Base-by-base conservation (phyloP, 2,797 vertebrate genomes). In the Cryptoprocta ferox region DNA sequence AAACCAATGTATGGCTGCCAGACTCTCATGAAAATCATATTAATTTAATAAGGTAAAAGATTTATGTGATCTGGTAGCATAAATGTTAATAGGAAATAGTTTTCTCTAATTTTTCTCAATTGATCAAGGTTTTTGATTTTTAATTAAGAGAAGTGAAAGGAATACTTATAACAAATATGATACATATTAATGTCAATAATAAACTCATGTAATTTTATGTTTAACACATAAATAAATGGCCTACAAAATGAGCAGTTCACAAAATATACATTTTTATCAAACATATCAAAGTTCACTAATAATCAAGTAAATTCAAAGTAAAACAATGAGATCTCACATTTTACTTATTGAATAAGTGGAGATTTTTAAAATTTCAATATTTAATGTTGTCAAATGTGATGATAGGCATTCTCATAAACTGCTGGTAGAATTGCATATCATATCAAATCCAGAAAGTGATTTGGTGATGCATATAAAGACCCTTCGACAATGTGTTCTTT, bases 121-220 rank as follows among this genome's bases (percentile, higher is more conserved):
- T 65, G 35, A 95, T n/a, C n/a, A 87, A 79, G 6, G 3, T 3
- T 79, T 88, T 92, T 71, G 3, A 70, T 73, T 79, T 78, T 71
- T 89, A 89, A 80, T 37, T 79, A 56, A 85, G 32, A 80, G 63
- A 92, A 75, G 89, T 86, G 6, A 94, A 91, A 84, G 10, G 56
- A 84, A 68, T 73, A 59, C 73, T 94, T 80, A 53, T 2, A 65
- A 89, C 16, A 84, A 89, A 71, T 61, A 76, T 53, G 73, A 70
- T 4, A 37, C 26, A 68, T 80, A 24, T 96, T 35, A 45, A 80
- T 84, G 63, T 73, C 18, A 89, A 32, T 61, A 59, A 66, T 84
- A 84, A 81, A 68, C 28, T 92, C 50, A 68, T 28, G 13, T 56
- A 42, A 91, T 89, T 71, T 59, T 68, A 15, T 86, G 32, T 81